Conservation (phyloP, 1,140 invertebrate species). For the Musca domestica region DNA sequence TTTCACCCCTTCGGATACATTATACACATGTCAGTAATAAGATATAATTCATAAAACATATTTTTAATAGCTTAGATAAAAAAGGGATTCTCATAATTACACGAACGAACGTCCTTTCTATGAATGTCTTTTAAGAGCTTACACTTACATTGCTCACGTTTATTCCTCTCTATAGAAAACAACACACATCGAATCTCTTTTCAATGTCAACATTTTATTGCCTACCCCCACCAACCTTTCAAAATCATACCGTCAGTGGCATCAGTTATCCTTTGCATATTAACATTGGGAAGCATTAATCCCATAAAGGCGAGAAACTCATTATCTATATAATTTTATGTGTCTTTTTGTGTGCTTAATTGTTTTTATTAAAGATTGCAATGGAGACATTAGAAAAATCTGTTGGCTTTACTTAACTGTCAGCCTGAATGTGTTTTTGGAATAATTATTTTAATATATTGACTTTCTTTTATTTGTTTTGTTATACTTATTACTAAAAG, state of each 20-base stretch:
- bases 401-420: constrained; percentile 14
- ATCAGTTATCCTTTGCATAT: too few relatives aligned
- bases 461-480: not conserved
- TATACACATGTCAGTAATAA: too few relatives aligned
- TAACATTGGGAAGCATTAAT: too few relatives aligned
- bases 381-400: constrained; percentile 29
- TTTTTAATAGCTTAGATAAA: too few relatives aligned
- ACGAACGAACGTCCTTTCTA: too few relatives aligned
- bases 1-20: too few relatives aligned
- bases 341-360: constrained; percentile 15
- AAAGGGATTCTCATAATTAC: too few relatives aligned
- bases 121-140: too few relatives aligned
- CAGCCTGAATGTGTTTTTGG: not conserved
- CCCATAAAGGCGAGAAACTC: not conserved
- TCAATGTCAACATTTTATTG: constrained; percentile 4
- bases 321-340: constrained; percentile 15
- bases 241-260: too few relatives aligned
- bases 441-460: constrained; percentile 14
- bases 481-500: not conserved
- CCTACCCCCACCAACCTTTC: not conserved
- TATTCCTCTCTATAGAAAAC: too few relatives aligned
- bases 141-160: too few relatives aligned
- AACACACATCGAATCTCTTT: not conserved
- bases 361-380: constrained; percentile 7
- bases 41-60: too few relatives aligned